Percentiles rank a stretch among this genome's conserved stretches.
These are phyloP conservation scores for Zaprionus nigranus DNA, from an alignment of 1,140 invertebrate genomes.

Conservation along the genomic window DNA sequence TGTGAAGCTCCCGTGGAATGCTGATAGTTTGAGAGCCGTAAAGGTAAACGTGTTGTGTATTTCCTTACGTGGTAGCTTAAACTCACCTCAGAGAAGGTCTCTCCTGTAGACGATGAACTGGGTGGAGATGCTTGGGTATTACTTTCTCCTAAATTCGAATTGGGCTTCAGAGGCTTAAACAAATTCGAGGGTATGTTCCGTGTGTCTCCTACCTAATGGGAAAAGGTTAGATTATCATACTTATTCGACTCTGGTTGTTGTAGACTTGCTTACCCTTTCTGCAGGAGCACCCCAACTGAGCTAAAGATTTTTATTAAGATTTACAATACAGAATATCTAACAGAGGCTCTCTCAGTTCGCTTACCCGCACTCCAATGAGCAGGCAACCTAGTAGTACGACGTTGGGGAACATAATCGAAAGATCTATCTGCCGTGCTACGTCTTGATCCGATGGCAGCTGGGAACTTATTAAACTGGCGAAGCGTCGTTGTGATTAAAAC, in stretches of 20 bases:
- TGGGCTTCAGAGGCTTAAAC: slow-evolving; percentile 46
- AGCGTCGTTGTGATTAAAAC: slow-evolving; percentile 30
- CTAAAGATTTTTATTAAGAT: slow-evolving; percentile 17
- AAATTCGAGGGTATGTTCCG: slow-evolving; percentile 47
- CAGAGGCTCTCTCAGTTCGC: neutral
- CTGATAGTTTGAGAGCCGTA: neutral
- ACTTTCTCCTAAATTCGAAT: neutral
- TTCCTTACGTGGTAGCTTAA: neutral
- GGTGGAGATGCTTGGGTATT: neutral
- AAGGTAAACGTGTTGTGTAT: neutral
- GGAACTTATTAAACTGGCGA: slow-evolving; percentile 28
- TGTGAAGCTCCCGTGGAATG: neutral
- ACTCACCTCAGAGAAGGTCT: slow-evolving; percentile 11
- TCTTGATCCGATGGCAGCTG: slow-evolving; percentile 41
- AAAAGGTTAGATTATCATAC: neutral
- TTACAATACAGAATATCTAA: neutral
- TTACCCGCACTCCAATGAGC: slow-evolving; percentile 40
- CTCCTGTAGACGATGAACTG: neutral
- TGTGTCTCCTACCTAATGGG: slow-evolving; percentile 46
- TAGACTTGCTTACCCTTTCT: slow-evolving; percentile 28
- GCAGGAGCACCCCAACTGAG: slow-evolving; percentile 24
- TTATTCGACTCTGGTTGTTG: neutral
- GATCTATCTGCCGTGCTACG: slow-evolving; percentile 11
- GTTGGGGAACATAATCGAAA: slow-evolving; percentile 38
- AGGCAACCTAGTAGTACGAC: slow-evolving; percentile 28